Conservation (phyloP, 2,113 vertebrate genomes). For the Antechinus flavipes region DNA sequence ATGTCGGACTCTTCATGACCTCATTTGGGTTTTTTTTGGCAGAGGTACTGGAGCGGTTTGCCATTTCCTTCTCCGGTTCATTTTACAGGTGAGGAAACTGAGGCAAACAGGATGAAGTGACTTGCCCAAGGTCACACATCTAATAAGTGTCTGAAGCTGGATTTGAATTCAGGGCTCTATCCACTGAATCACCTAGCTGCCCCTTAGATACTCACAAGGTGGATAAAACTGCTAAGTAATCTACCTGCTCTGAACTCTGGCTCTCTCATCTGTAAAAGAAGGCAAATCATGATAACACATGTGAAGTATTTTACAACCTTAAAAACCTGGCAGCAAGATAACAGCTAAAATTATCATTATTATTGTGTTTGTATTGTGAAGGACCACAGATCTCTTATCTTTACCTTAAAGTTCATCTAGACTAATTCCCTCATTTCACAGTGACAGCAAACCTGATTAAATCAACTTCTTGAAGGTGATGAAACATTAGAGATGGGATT, state of each 20-base stretch:
- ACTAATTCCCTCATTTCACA: not conserved
- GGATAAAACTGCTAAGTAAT: not conserved
- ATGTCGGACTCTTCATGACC: not conserved
- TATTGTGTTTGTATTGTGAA: not conserved
- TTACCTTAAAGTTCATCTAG: not conserved
- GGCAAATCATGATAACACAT: not conserved
- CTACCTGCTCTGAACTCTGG: not conserved
- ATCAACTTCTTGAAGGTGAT: not conserved
- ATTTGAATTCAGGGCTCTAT: not conserved
- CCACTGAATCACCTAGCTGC: not conserved
- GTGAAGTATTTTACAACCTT: not conserved
- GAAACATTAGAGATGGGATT: not conserved
- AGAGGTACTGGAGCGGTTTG: not conserved
- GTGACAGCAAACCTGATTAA: not conserved
- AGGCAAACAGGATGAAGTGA: not conserved
- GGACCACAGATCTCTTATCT: not conserved
- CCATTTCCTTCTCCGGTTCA: not conserved
- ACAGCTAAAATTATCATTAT: not conserved
- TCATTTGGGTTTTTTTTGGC: not conserved
- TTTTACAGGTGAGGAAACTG: not conserved
- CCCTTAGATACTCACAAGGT: not conserved
- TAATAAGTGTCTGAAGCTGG: not conserved
- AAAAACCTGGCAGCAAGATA: not conserved
- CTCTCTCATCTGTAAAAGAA: not conserved
- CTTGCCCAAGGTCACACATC: not conserved